Evolutionary conservation across 2,888 invertebrate genomes (phyloP), one percentile per base, ranked within the genome.

Genomic region (Pardosa pseudoannulata): DNA sequence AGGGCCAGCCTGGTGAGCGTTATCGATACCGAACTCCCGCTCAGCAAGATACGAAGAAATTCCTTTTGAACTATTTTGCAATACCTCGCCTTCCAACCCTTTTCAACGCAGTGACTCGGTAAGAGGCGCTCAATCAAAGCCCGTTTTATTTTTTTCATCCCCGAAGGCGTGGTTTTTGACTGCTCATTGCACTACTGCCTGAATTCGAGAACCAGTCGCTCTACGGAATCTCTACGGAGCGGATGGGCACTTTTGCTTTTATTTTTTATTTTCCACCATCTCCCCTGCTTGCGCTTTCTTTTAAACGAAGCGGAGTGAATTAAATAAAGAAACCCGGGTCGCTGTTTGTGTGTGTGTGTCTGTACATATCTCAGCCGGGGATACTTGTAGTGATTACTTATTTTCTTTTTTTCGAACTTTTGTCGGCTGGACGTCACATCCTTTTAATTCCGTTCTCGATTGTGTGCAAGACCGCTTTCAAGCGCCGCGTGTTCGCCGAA

Each of bases 381-480:
- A 56, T 56, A 23, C 56, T 31, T 67, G 36, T 67, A 32, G 39
- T 70, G 78, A 78, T 78, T 78, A 62, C 36, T 56, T n/a, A n/a
- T n/a, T n/a, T n/a, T n/a, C n/a, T n/a, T n/a, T n/a, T n/a, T n/a
- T n/a, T n/a, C n/a, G n/a, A n/a, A n/a, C n/a, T 70, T 78, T 27
- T 74, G 73, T 80, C 36, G 31, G 16, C 13, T 5, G 31, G 31
- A 56, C 73, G 80, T 74, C 80, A 80, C 68, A 41, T 74, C 73
- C 73, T 80, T n/a, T 79, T 56, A 56, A 56, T 56, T 56, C 23
- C 56, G 19, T 23, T n/a, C 23, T 56, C 56, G 23, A 19, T n/a
- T 23, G 1, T 11, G 7, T 6, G n/a, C n/a, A n/a, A n/a, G n/a
- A 3, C 23, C 56, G 23, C 19, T 56, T 56, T 56, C 11, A n/a